Evolutionary conservation across 2,797 vertebrate genomes (phyloP).

Genomic region (Limosa lapponica): DNA sequence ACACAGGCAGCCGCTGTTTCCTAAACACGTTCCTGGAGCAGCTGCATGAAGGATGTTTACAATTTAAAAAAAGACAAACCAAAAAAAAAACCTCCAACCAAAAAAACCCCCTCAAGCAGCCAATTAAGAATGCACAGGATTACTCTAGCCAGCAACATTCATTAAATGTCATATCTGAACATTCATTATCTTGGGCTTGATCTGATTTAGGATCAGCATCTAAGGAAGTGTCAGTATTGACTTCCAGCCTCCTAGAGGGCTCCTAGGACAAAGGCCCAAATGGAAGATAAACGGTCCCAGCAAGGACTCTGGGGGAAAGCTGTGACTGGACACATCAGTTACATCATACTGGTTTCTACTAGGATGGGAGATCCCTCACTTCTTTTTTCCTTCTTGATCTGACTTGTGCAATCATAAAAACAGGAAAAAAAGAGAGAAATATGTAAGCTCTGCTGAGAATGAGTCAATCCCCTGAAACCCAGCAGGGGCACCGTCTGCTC

Average conservation of each 20-base stretch:
- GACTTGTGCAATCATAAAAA: neutral
- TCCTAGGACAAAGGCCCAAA: neutral
- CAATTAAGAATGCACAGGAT: neutral
- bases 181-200: neutral
- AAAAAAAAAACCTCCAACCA: neutral
- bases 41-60: conserved; percentile 58
- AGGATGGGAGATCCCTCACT: neutral
- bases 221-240: neutral
- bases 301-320: neutral
- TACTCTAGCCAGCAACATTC: neutral
- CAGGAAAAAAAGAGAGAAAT: neutral
- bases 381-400: neutral
- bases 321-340: neutral
- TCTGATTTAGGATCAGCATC: neutral
- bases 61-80: neutral
- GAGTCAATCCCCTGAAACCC: conserved; percentile 37
- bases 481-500: conserved; percentile 46
- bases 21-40: conserved; percentile 31
- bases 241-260: neutral
- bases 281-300: neutral
- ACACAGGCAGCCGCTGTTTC: conserved; percentile 20
- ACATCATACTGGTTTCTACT: neutral
- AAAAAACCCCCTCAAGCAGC: neutral
- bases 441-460: conserved; percentile 15
- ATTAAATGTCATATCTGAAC: neutral